Conservation (phyloP, 1,140 invertebrate genomes). For the Coboldia fuscipes region DNA sequence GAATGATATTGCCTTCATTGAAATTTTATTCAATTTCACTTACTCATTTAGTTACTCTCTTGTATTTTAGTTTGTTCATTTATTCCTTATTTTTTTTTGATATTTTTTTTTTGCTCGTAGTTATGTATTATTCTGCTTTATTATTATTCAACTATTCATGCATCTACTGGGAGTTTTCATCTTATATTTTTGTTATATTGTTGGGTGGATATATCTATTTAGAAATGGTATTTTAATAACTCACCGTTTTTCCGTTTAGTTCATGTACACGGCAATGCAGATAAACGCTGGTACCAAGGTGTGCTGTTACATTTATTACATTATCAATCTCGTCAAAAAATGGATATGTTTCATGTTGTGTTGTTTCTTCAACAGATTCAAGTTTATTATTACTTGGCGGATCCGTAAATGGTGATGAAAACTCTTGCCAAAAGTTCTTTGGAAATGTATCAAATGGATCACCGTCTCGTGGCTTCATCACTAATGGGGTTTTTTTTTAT, state of each 20-base stretch:
- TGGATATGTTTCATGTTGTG: slow-evolving; percentile 32
- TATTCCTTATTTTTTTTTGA: too few species aligned
- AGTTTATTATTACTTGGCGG: slow-evolving; percentile 19
- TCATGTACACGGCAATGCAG: slow-evolving; percentile 49
- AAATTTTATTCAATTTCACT: too few species aligned
- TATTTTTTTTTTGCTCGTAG: too few species aligned
- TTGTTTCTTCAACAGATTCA: slow-evolving; percentile 21
- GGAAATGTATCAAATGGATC: slow-evolving; percentile 23
- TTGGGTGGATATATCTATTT: too few species aligned
- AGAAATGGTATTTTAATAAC: slow-evolving; percentile 6
- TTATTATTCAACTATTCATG: too few species aligned
- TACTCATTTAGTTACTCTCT: too few species aligned
- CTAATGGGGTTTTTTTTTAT: too few species aligned
- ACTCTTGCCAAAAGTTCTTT: slow-evolving; percentile 33
- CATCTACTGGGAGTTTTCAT: too few species aligned
- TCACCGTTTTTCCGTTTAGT: slow-evolving; percentile 47
- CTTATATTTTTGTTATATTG: too few species aligned
- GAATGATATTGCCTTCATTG: too few species aligned
- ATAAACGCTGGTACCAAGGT: slow-evolving; percentile 37
- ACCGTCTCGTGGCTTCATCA: slow-evolving; percentile 18
- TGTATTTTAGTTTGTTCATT: too few species aligned
- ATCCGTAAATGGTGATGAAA: slow-evolving; percentile 34
- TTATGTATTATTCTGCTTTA: too few species aligned
- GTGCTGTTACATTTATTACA: slow-evolving; percentile 39
- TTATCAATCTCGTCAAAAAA: slow-evolving; percentile 35